phyloP scores from a whole-genome alignment of 2,888 invertebrate species.

The Hedychridium roseum region DNA sequence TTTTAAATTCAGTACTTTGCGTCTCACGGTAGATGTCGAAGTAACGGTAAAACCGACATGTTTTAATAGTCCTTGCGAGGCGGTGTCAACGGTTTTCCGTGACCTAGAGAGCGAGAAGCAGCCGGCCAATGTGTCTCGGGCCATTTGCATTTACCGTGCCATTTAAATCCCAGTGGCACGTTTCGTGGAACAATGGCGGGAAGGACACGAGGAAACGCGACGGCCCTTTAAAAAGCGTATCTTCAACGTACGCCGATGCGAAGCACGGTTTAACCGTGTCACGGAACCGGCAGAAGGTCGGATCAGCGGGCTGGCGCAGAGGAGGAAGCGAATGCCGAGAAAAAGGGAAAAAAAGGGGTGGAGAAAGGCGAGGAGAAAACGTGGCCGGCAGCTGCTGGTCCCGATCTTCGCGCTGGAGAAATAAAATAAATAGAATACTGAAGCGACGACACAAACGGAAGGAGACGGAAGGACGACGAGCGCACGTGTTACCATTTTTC shows the following conservation, averaged over 20 bases:
- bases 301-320: constrained; percentile 3
- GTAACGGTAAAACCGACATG: no score
- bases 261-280: background rate
- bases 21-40: no score
- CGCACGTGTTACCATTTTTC: constrained; percentile 39
- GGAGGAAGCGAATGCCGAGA: constrained; percentile 8
- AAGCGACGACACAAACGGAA: constrained; percentile 26
- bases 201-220: no score
- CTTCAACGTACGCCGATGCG: constrained; percentile 27
- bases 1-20: no score
- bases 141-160: no score
- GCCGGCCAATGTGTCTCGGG: constrained; percentile 30
- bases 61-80: no score
- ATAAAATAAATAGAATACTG: no score
- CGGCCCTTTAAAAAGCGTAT: constrained; percentile 42
- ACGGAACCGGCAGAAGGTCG: constrained; percentile 2
- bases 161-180: no score
- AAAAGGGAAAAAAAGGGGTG: constrained; percentile 9
- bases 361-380: constrained; percentile 12
- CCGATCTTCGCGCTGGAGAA: constrained; percentile 22
- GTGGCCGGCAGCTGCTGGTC: constrained; percentile 31
- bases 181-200: no score
- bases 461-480: constrained; percentile 30
- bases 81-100: constrained; percentile 42
- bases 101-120: constrained; percentile 41